These are phyloP conservation scores for Oreotragus oreotragus DNA, from an alignment of 2,113 vertebrate species.

Conservation along the genomic window DNA sequence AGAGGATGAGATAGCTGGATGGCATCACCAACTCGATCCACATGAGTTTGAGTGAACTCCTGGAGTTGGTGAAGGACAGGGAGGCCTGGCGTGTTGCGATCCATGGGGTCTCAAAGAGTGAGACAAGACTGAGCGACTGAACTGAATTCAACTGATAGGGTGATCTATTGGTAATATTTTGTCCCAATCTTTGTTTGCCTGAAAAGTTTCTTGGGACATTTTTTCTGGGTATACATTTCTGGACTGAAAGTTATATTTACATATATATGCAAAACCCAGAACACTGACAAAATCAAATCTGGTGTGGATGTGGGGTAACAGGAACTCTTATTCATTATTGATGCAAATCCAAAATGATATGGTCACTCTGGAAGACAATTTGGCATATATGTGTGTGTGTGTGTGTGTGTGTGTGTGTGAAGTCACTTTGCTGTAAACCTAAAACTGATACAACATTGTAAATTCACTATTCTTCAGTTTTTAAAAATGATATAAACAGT, in stretches of 20 bases:
- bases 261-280: neutral
- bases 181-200: neutral
- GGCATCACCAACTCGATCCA: too few species aligned
- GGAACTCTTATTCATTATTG: neutral
- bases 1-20: too few species aligned
- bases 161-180: neutral
- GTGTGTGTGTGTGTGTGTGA: neutral
- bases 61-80: too few species aligned
- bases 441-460: neutral
- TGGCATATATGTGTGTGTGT: neutral
- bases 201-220: neutral
- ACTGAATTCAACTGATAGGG: neutral
- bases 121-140: rapidly evolving
- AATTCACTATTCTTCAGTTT: neutral
- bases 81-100: rapidly evolving
- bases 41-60: too few species aligned
- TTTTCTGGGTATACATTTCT: neutral
- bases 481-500: neutral
- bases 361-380: neutral
- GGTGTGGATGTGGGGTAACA: neutral
- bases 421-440: neutral
- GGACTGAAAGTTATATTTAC: neutral
- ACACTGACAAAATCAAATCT: neutral
- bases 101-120: too few species aligned
- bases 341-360: neutral